Conservation (phyloP, 2,797 vertebrate genomes). For the Clarias platycephalus region DNA sequence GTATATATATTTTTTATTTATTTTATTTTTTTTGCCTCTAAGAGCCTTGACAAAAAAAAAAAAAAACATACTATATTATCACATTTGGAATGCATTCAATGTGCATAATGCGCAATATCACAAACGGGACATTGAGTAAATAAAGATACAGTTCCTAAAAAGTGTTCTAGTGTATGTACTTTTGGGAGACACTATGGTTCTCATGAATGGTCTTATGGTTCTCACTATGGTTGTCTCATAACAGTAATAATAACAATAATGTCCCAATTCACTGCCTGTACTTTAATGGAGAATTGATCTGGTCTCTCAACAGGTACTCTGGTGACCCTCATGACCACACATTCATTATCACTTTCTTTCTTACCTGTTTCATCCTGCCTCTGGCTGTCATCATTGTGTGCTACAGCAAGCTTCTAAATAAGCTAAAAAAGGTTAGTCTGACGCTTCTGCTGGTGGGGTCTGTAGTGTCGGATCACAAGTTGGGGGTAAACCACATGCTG, state of each 20-base stretch:
- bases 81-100: no score
- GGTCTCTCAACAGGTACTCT: conserved; percentile 77
- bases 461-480: background rate
- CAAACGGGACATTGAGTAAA: no score
- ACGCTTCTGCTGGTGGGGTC: background rate
- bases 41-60: no score
- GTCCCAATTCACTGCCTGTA: background rate
- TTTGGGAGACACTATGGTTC: no score
- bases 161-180: no score
- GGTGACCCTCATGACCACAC: conserved; percentile 72
- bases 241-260: background rate
- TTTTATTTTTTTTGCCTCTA: no score
- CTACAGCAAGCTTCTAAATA: conserved; percentile 83
- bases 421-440: conserved; percentile 80
- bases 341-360: conserved; percentile 85
- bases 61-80: no score
- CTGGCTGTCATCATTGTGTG: conserved; percentile 83
- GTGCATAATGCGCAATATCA: no score
- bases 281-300: background rate
- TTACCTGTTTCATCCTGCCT: conserved; percentile 85
- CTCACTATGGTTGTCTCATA: no score
- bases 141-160: no score
- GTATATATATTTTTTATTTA: no score
- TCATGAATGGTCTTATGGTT: no score
- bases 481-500: background rate